phyloP scores from a whole-genome alignment of 2,888 invertebrate genomes.

The Hyposoter didymator region DNA sequence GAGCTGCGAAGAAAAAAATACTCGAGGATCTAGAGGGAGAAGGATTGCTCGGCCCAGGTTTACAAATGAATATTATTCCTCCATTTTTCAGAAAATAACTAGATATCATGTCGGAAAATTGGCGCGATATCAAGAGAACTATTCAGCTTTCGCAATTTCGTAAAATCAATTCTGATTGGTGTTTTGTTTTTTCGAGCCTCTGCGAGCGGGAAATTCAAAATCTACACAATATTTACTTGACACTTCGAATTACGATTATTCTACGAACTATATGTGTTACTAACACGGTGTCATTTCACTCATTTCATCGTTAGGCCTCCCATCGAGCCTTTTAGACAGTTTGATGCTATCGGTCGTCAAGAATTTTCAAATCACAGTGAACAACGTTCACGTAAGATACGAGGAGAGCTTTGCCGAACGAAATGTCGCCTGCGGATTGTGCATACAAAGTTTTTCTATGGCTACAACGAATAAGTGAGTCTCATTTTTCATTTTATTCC shows the following conservation, averaged over 20 bases:
- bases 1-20: constrained; percentile 90
- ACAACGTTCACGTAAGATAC: constrained; percentile 92
- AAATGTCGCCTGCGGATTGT: constrained; percentile 91
- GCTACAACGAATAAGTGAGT: constrained; percentile 92
- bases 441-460: constrained; percentile 91
- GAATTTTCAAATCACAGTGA: constrained; percentile 91
- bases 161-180: not conserved
- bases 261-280: not conserved
- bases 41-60: constrained; percentile 84
- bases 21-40: constrained; percentile 88
- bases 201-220: constrained; percentile 36
- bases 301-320: constrained; percentile 84
- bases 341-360: constrained; percentile 91
- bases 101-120: not conserved
- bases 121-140: not conserved
- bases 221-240: not conserved
- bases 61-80: not conserved
- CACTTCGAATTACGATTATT: not conserved
- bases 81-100: not conserved
- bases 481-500: constrained; percentile 21
- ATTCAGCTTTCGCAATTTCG: not conserved
- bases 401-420: constrained; percentile 90
- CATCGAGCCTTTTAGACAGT: constrained; percentile 89
- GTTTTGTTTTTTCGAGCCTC: not conserved
- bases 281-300: not conserved